phyloP scores from a whole-genome alignment of 2,797 vertebrate genomes.

The Erethizon dorsatum region DNA sequence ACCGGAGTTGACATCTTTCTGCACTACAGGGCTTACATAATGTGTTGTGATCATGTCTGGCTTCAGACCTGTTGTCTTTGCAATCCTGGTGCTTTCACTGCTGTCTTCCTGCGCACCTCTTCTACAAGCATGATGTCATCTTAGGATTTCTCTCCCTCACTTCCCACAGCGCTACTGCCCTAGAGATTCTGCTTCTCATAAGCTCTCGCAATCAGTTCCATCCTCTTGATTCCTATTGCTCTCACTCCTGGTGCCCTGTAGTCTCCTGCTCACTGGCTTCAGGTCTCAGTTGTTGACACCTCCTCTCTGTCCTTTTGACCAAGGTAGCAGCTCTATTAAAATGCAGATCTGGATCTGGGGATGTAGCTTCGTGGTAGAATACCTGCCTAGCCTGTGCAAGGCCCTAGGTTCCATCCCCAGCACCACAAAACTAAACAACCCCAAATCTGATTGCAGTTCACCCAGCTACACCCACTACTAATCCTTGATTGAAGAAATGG shows the following conservation, averaged over 20 bases:
- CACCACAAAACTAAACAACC: not conserved
- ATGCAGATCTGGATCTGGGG: not conserved
- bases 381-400: not conserved
- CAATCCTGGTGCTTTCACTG: not conserved
- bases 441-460: not conserved
- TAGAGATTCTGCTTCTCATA: not conserved
- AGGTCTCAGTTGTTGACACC: not conserved
- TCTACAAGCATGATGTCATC: not conserved
- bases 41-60: not conserved
- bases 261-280: not conserved
- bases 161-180: not conserved
- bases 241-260: no score
- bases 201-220: not conserved
- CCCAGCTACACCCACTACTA: not conserved
- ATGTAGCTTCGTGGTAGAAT: not conserved
- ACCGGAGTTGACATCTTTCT: not conserved
- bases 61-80: conserved; percentile 25
- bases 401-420: not conserved
- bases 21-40: not conserved
- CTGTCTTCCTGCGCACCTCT: not conserved
- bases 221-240: not conserved
- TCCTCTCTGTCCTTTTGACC: not conserved
- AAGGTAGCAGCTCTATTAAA: not conserved
- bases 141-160: not conserved
- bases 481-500: not conserved